Evolutionary conservation across 2,888 invertebrate species (phyloP), one percentile per base, ranked within the genome.

Genomic region (Leucoma salicis): DNA sequence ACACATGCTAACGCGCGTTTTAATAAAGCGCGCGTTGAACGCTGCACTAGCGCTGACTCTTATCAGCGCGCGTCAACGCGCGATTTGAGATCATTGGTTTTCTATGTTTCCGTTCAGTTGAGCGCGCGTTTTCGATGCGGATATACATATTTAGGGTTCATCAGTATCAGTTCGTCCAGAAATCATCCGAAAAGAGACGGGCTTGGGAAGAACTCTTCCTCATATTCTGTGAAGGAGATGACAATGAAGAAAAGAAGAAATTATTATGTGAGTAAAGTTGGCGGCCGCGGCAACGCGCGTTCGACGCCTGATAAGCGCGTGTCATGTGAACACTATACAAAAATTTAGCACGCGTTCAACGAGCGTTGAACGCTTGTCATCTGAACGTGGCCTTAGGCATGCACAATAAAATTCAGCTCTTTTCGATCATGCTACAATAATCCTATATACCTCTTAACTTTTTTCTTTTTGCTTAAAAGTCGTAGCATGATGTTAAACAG

Each of bases 1-100:
- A 49, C 49, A 49, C 49, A 47, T 51, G 47, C 48, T 43, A 46
- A 55, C 50, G 50, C 49, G 47, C 46, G 49, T 55, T 53, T 49
- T 49, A 37, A 25, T 47, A 42, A 46, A 32, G 42, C 46, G 50
- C 49, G 53, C 47, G 44, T 53, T 53, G 25, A 53, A 52, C 49
- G 52, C 49, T 46, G 51, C 49, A 47, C 49, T 54, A 50, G 49
- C 50, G 48, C 53, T 39, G 32, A 48, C 33, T 49, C 44, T 52
- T 47, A 42, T 55, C 54, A 49, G 43, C 46, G 44, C 39, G 42
- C 46, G 44, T 42, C 46, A 43, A 43, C 41, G 43, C 40, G 21
- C 29, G 34, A 34, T 34, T 43, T 43, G 38, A 35, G 35, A 35
- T 38, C 38, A 38, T 35, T 38, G 31, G 37, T 32, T 39, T 33